phyloP scores from a whole-genome alignment of 2,113 vertebrate genomes.

The Arothron firmamentum region DNA sequence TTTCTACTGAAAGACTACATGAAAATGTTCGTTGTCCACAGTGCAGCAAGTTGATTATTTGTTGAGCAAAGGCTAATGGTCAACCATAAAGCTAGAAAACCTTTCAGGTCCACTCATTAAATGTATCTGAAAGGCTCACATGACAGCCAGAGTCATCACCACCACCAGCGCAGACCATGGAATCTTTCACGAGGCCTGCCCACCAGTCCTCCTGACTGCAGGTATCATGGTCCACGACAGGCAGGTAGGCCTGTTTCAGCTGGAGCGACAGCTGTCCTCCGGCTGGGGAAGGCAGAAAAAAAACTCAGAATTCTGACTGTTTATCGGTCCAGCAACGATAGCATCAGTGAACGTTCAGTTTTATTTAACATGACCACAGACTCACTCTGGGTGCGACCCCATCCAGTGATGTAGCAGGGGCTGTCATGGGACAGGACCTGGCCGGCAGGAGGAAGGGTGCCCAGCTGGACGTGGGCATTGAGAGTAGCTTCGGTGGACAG shows the following conservation, averaged over 20 bases:
- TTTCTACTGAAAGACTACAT: neutral
- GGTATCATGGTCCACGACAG: conserved; percentile 73
- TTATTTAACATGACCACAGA: conserved; percentile 14
- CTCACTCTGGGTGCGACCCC: conserved; percentile 86
- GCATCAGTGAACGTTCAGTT: neutral
- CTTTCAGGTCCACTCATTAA: too few species aligned
- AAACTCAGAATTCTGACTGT: too few species aligned
- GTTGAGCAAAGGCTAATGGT: too few species aligned
- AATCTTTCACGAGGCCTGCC: conserved; percentile 80
- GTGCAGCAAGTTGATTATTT: too few species aligned
- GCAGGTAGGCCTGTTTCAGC: conserved; percentile 85
- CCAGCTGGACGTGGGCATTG: conserved; percentile 81
- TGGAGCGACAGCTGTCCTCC: too few species aligned
- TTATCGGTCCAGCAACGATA: conserved; percentile 70
- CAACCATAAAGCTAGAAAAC: too few species aligned
- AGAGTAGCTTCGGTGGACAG: conserved; percentile 73
- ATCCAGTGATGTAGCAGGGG: too few species aligned
- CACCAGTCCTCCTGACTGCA: conserved; percentile 82
- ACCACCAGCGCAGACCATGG: conserved; percentile 89
- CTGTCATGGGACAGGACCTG: conserved; percentile 76
- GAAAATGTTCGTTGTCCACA: too few species aligned
- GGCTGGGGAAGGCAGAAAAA: too few species aligned
- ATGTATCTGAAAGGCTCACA: conserved; percentile 54
- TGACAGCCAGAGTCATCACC: conserved; percentile 79
- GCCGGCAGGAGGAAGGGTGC: conserved; percentile 69